A percentile compares a stretch with the other conserved stretches of the same genome.
Evolutionary conservation across 2,888 invertebrate species (phyloP).

Genomic region (Euzetes globulus): DNA sequence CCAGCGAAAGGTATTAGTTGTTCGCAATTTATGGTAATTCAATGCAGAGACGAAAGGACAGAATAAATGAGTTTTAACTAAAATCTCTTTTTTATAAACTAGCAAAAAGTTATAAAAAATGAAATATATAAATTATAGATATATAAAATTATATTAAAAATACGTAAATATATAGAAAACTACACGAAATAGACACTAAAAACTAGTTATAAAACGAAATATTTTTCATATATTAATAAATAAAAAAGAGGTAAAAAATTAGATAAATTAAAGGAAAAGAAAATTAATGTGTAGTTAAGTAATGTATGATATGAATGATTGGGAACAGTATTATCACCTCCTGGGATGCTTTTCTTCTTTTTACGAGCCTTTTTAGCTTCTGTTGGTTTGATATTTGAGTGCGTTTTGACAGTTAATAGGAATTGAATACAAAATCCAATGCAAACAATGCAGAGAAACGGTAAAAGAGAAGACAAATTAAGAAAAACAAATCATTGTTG

Average conservation of each 20-base stretch:
- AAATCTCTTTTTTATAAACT: no score
- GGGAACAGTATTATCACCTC: constrained; percentile 42
- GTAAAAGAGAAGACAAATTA: neutral
- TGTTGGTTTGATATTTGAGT: constrained; percentile 47
- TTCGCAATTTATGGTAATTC: no score
- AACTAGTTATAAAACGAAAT: neutral
- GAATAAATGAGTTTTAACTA: no score
- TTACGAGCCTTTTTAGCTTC: constrained; percentile 93
- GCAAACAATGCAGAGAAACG: neutral
- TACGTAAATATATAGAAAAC: no score
- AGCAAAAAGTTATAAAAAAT: no score
- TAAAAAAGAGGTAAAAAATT: neutral
- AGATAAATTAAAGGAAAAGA: neutral
- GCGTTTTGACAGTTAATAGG: constrained; percentile 14
- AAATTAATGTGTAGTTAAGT: no score
- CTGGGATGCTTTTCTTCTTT: constrained; percentile 60
- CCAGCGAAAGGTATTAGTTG: no score
- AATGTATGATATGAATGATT: neutral
- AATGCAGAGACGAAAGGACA: no score
- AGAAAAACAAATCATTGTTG: neutral
- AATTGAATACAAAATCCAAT: neutral
- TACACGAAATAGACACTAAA: no score
- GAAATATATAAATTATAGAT: no score
- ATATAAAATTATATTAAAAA: no score
- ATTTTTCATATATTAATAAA: neutral